These are phyloP conservation scores for Zeus faber DNA, from an alignment of 2,113 vertebrate species.

Conservation along the genomic window DNA sequence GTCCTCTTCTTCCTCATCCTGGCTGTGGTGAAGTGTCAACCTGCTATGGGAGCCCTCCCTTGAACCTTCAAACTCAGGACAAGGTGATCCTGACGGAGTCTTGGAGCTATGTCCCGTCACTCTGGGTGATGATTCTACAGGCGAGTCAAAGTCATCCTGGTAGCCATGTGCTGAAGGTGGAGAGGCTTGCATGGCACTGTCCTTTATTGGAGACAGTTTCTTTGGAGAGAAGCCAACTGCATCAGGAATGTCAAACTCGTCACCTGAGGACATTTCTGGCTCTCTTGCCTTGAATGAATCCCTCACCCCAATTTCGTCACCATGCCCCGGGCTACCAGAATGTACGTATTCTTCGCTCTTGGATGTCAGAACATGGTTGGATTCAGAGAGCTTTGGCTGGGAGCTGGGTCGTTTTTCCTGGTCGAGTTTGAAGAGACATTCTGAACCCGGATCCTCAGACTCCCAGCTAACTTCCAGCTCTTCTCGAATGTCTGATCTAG, in stretches of 20 bases:
- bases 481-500: constrained; percentile 77
- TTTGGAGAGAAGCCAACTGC: constrained; percentile 60
- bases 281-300: constrained; percentile 28
- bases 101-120: constrained; percentile 49
- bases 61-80: constrained; percentile 34
- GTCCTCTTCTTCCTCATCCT: constrained; percentile 71
- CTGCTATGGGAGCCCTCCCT: constrained; percentile 26
- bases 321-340: constrained; percentile 19
- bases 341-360: constrained; percentile 27
- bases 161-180: constrained; percentile 52
- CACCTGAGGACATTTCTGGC: neutral
- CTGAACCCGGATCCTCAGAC: constrained; percentile 55
- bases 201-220: constrained; percentile 56
- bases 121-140: constrained; percentile 55
- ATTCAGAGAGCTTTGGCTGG: constrained; percentile 38
- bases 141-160: constrained; percentile 77
- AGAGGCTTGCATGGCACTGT: neutral
- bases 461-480: constrained; percentile 61
- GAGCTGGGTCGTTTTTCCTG: constrained; percentile 49
- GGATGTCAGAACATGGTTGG: constrained; percentile 28
- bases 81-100: constrained; percentile 31
- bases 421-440: constrained; percentile 64
- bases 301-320: constrained; percentile 12
- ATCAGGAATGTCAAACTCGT: too few species aligned
- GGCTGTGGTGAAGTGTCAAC: constrained; percentile 42